Conservation (phyloP, 1,140 invertebrate genomes). For the Teleogryllus occipitalis region DNA sequence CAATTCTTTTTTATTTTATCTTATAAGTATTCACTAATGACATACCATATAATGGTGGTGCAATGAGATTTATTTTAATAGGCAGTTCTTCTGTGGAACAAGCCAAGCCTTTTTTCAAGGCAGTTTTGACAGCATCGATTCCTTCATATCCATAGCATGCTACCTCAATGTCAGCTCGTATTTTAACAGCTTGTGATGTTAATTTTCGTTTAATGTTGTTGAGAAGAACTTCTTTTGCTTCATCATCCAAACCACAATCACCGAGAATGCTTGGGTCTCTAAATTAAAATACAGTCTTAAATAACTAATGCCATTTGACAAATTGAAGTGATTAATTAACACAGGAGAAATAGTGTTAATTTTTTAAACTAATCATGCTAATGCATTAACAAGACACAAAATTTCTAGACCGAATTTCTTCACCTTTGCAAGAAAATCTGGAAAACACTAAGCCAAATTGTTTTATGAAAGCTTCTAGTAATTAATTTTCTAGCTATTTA, state of each 20-base stretch:
- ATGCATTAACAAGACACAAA: no score
- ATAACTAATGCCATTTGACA: slow-evolving; percentile 18
- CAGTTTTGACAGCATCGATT: slow-evolving; percentile 95
- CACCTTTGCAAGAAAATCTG: no score
- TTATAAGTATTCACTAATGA: slow-evolving; percentile 16
- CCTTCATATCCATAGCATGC: slow-evolving; percentile 98
- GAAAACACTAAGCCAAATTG: no score
- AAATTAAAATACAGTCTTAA: slow-evolving; percentile 28
- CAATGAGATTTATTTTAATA: slow-evolving; percentile 98
- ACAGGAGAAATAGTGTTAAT: no score
- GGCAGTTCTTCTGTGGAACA: slow-evolving; percentile 88
- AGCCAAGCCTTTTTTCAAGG: slow-evolving; percentile 84
- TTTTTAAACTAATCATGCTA: no score
- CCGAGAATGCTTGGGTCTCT: slow-evolving; percentile 90
- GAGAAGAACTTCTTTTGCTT: slow-evolving; percentile 86
- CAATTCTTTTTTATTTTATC: neutral
- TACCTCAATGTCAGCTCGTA: slow-evolving; percentile 95
- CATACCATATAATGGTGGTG: slow-evolving; percentile 89
- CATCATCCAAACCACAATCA: slow-evolving; percentile 90
- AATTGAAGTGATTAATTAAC: neutral
- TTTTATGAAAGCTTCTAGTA: no score
- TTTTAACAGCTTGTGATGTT: slow-evolving; percentile 97
- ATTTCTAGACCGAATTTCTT: no score
- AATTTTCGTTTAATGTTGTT: slow-evolving; percentile 94
- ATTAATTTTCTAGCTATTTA: no score